These are phyloP conservation scores for Dendrolimus kikuchii DNA, from an alignment of 1,140 invertebrate genomes.

Conservation along the genomic window DNA sequence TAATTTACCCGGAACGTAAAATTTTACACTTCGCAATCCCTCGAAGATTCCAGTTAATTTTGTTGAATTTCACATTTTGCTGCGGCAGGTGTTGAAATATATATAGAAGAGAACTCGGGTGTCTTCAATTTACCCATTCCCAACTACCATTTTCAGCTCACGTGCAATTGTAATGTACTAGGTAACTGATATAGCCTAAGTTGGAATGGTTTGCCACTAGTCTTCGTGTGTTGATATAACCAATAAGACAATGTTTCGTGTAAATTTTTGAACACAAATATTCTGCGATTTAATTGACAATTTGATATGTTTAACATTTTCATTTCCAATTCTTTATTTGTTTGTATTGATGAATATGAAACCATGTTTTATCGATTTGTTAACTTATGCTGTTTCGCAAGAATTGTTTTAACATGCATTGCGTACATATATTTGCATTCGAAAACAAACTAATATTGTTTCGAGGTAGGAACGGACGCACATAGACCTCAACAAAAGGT, in stretches of 20 bases:
- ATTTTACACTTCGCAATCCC: constrained; percentile 20
- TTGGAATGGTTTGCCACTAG: constrained; percentile 23
- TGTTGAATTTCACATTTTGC: constrained; percentile 24
- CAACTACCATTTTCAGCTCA: constrained; percentile 32
- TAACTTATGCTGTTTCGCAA: too few relatives aligned
- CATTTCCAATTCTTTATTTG: too few relatives aligned
- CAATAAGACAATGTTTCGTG: background rate
- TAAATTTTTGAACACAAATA: too few relatives aligned
- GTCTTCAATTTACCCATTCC: constrained; percentile 34
- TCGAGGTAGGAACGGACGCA: too few relatives aligned
- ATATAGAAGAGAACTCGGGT: constrained; percentile 26
- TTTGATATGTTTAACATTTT: too few relatives aligned
- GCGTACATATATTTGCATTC: too few relatives aligned
- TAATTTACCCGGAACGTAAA: constrained; percentile 27
- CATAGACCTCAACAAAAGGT: too few relatives aligned
- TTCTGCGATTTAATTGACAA: too few relatives aligned
- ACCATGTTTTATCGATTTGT: too few relatives aligned
- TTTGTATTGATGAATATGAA: too few relatives aligned
- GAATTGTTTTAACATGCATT: too few relatives aligned
- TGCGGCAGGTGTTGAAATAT: constrained; percentile 36
- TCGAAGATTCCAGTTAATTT: constrained; percentile 32
- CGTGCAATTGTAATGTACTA: constrained; percentile 39
- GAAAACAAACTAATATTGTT: too few relatives aligned
- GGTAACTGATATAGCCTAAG: constrained; percentile 31
- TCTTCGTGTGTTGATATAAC: constrained; percentile 7